Evolutionary conservation across 2,888 invertebrate species (phyloP).

Genomic region (Volucella inflata): DNA sequence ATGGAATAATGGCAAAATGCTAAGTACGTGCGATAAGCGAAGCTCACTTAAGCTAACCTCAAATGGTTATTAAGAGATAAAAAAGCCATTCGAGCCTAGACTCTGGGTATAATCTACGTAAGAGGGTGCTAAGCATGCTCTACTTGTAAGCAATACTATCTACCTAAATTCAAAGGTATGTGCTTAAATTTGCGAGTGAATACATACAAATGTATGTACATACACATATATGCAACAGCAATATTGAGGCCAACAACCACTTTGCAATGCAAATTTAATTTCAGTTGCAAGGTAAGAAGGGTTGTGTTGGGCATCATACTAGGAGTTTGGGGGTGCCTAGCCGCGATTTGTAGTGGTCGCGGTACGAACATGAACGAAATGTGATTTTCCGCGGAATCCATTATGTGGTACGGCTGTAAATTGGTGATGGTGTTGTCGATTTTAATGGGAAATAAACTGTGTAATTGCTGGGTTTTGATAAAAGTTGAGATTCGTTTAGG

Average conservation of each 20-base stretch:
- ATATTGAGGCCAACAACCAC: constrained; percentile 66
- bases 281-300: constrained; percentile 19
- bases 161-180: background rate
- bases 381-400: constrained; percentile 17
- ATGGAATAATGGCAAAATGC: constrained; percentile 34
- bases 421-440: constrained; percentile 4
- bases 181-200: background rate
- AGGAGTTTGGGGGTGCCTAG: background rate
- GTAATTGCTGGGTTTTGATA: constrained; percentile 1
- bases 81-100: constrained; percentile 48
- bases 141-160: background rate
- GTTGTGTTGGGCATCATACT: background rate
- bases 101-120: constrained; percentile 18
- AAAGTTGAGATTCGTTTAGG: background rate
- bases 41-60: constrained; percentile 67
- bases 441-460: constrained; percentile 8
- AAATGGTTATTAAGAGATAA: constrained; percentile 71
- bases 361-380: background rate
- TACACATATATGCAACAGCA: constrained; percentile 14
- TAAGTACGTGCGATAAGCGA: constrained; percentile 70
- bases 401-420: constrained; percentile 10
- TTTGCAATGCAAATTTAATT: constrained; percentile 70
- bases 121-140: constrained; percentile 15
- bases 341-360: background rate
- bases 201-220: background rate